Percentiles rank a stretch among this genome's conserved stretches.
Conservation (phyloP, 2,113 vertebrate species). For the Pterocles orientalis region DNA sequence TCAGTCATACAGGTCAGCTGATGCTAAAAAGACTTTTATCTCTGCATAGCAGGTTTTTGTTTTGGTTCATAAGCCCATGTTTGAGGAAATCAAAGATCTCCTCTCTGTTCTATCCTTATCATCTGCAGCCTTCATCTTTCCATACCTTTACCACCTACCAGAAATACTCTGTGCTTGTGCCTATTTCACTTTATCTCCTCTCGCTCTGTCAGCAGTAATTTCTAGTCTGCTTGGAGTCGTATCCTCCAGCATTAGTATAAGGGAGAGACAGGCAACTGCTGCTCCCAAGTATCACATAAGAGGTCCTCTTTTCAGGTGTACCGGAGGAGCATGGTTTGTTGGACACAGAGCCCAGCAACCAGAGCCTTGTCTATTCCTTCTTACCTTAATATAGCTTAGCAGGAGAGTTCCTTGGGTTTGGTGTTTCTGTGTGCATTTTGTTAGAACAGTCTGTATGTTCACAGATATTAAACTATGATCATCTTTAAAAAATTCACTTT, state of each 20-base stretch:
- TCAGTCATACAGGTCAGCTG: background rate
- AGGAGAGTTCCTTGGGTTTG: background rate
- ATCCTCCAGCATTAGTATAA: background rate
- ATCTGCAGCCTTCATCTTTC: background rate
- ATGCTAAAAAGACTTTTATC: background rate
- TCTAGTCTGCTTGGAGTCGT: background rate
- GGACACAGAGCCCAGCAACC: background rate
- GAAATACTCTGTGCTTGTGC: background rate
- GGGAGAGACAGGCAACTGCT: background rate
- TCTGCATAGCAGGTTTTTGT: background rate
- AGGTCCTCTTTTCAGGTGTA: background rate
- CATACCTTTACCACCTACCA: background rate
- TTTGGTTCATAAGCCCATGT: background rate
- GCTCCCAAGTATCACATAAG: fast-evolving
- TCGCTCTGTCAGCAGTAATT: background rate
- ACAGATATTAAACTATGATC: background rate
- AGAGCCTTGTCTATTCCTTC: background rate
- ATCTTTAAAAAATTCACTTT: background rate
- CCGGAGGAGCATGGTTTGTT: background rate
- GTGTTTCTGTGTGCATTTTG: background rate
- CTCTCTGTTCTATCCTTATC: background rate
- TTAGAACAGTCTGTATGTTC: background rate
- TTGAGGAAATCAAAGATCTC: background rate
- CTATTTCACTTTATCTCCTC: background rate
- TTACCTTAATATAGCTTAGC: background rate